Evolutionary conservation across 2,797 vertebrate species (phyloP).

Genomic region (Gymnoscopelus braueri): DNA sequence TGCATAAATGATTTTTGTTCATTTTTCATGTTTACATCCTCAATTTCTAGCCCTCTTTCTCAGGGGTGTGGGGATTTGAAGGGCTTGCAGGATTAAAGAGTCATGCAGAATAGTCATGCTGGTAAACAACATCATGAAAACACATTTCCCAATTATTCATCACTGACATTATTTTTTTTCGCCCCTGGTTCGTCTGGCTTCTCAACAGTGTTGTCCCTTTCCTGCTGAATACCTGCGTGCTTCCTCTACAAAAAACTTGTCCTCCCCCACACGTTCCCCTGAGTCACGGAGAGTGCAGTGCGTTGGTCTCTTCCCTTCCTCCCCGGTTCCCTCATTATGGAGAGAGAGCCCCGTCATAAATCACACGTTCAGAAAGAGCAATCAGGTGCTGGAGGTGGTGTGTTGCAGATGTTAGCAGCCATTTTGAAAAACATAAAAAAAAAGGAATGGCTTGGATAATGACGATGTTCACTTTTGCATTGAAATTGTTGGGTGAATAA

Average conservation of each 20-base stretch:
- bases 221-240: slow-evolving; percentile 48
- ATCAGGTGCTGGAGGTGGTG: slow-evolving; percentile 47
- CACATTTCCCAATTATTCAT: slow-evolving; percentile 73
- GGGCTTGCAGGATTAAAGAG: slow-evolving; percentile 79
- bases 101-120: slow-evolving; percentile 87
- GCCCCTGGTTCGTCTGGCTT: slow-evolving; percentile 56
- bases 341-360: slow-evolving; percentile 42
- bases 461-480: slow-evolving; percentile 42
- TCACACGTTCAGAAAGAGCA: slow-evolving; percentile 36
- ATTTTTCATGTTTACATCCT: slow-evolving; percentile 62
- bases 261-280: slow-evolving; percentile 52
- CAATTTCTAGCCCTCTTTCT: slow-evolving; percentile 78
- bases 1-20: slow-evolving; percentile 67
- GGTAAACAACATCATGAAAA: slow-evolving; percentile 83
- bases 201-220: slow-evolving; percentile 59
- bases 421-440: slow-evolving; percentile 23
- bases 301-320: slow-evolving; percentile 26
- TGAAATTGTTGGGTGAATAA: slow-evolving; percentile 37
- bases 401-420: slow-evolving; percentile 50
- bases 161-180: slow-evolving; percentile 41
- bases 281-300: slow-evolving; percentile 59
- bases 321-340: slow-evolving; percentile 37
- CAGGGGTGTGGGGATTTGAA: slow-evolving; percentile 56
- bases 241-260: slow-evolving; percentile 40
- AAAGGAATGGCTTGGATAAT: slow-evolving; percentile 25